Conservation (phyloP, 2,113 vertebrate species). For the Athene noctua region DNA sequence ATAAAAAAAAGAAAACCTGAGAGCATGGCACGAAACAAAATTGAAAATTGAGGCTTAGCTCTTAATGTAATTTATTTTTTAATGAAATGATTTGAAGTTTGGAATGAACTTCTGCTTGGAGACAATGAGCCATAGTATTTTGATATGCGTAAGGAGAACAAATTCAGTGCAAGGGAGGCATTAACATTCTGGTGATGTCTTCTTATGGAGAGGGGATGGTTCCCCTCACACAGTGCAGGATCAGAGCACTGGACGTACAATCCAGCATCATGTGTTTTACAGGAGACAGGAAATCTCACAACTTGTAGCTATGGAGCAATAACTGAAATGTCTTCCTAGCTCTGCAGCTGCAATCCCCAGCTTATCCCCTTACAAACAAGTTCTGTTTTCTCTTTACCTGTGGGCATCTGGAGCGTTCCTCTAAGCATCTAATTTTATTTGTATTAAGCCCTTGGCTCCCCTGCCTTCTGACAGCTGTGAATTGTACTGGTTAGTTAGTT, state of each 20-base stretch:
- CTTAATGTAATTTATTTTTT: conserved; percentile 63
- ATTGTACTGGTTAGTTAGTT: conserved; percentile 9
- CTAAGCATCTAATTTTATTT: background rate
- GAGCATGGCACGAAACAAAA: conserved; percentile 33
- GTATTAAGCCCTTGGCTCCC: background rate
- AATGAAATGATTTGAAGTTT: conserved; percentile 63
- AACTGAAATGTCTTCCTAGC: background rate
- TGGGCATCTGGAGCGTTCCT: background rate
- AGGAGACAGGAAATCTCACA: background rate
- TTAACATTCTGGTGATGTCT: conserved; percentile 5
- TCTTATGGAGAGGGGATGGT: background rate
- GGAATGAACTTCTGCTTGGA: conserved; percentile 56
- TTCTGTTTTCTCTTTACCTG: background rate
- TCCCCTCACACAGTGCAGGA: background rate
- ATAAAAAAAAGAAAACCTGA: conserved; percentile 52
- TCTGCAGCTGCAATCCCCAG: background rate
- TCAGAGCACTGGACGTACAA: background rate
- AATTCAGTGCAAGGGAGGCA: background rate
- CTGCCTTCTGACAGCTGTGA: conserved; percentile 5
- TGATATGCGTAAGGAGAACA: background rate
- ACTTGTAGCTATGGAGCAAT: background rate
- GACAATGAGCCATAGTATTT: conserved; percentile 54
- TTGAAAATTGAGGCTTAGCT: conserved; percentile 45
- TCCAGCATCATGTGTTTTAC: background rate
- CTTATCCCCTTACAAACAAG: background rate